Evolutionary conservation across 2,113 vertebrate species (phyloP).

Genomic region (Oreotrochilus melanogaster): DNA sequence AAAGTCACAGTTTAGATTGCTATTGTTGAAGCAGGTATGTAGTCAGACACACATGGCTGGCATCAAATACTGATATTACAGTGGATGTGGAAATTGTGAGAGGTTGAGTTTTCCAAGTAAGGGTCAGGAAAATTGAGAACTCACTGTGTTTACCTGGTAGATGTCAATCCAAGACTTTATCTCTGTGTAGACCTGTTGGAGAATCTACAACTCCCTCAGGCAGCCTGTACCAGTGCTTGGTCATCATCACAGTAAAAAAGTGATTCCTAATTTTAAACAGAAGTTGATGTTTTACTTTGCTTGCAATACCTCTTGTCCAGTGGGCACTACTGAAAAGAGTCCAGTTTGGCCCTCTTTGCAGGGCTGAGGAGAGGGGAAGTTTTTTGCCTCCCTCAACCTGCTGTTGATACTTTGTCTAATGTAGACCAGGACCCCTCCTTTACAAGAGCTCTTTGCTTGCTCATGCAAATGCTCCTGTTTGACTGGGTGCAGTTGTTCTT

Average conservation of each 20-base stretch:
- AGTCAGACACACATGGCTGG: neutral
- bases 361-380: neutral
- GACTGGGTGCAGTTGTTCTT: neutral
- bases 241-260: neutral
- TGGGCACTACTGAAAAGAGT: no score
- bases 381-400: neutral
- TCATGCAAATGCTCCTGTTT: neutral
- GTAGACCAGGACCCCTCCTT: rapidly evolving
- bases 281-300: neutral
- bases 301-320: neutral
- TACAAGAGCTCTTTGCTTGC: neutral
- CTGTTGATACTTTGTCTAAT: neutral
- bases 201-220: neutral
- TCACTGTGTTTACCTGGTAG: neutral
- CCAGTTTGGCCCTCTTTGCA: neutral
- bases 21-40: neutral
- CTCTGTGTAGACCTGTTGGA: neutral
- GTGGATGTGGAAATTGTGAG: neutral
- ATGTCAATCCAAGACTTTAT: neutral
- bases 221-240: neutral
- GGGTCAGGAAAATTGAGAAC: neutral
- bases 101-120: neutral
- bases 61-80: rapidly evolving
- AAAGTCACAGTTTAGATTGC: neutral
- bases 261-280: neutral